Percentiles rank a stretch among this genome's conserved stretches.
phyloP scores from a whole-genome alignment of 1,140 invertebrate genomes.

The Armadillidium nasatum region DNA sequence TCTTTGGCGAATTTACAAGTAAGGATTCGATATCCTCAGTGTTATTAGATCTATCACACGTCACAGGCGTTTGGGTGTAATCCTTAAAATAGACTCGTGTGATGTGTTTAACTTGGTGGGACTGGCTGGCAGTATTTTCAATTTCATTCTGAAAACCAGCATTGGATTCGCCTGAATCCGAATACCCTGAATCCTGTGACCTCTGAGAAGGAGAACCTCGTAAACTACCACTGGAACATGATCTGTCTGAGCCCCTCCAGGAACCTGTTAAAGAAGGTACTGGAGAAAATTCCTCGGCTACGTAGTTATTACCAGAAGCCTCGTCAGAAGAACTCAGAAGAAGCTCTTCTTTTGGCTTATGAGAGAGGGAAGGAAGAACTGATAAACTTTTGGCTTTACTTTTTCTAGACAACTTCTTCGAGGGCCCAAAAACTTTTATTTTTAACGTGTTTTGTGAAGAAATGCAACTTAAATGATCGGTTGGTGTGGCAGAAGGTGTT shows the following conservation, averaged over 20 bases:
- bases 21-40: not conserved
- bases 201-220: slow-evolving; percentile 19
- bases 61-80: not conserved
- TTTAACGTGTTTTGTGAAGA: not conserved
- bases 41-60: not conserved
- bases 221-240: slow-evolving; percentile 11
- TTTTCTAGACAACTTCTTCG: not conserved
- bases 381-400: not conserved
- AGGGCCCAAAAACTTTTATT: not conserved
- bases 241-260: slow-evolving; percentile 16
- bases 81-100: slow-evolving; percentile 21
- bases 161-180: slow-evolving; percentile 34
- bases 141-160: slow-evolving; percentile 26
- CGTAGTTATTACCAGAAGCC: not conserved
- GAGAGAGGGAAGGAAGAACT: not conserved
- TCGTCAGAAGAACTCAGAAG: not conserved
- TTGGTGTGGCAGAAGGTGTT: not conserved
- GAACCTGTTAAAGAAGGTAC: not conserved
- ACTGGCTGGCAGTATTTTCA: slow-evolving; percentile 4
- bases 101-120: slow-evolving; percentile 24
- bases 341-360: not conserved
- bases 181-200: slow-evolving; percentile 32
- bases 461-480: not conserved
- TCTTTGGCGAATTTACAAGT: not conserved
- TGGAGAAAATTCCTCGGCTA: not conserved